Evolutionary conservation across 2,113 vertebrate genomes (phyloP).

Genomic region (Tinamus guttatus): DNA sequence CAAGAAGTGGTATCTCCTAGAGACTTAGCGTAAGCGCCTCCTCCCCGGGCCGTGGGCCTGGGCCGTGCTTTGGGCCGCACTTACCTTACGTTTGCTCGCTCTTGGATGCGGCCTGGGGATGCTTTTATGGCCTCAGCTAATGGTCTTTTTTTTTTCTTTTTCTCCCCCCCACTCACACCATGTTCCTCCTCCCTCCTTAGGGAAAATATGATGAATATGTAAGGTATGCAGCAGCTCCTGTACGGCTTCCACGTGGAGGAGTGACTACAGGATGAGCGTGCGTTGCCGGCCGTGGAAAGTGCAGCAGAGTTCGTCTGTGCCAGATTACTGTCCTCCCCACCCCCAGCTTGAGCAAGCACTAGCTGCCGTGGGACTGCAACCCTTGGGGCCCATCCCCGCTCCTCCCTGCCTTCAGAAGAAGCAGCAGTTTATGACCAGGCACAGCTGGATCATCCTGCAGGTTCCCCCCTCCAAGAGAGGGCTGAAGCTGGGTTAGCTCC

Average conservation of each 20-base stretch:
- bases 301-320: neutral
- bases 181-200: neutral
- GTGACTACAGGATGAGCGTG: neutral
- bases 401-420: conserved; percentile 5
- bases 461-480: neutral
- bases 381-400: neutral
- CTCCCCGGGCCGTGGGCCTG: neutral
- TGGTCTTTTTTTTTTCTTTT: neutral
- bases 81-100: neutral
- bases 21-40: too few species aligned
- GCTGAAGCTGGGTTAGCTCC: neutral
- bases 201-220: neutral
- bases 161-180: neutral
- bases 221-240: conserved; percentile 9
- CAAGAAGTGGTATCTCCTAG: neutral
- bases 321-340: neutral
- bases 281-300: conserved; percentile 1
- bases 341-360: neutral
- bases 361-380: neutral
- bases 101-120: neutral
- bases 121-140: neutral
- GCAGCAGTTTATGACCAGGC: neutral
- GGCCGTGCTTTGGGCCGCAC: accelerated
- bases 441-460: neutral
- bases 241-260: neutral